Base-by-base conservation (phyloP, 2,113 vertebrate genomes). In the Loxodonta africana region DNA sequence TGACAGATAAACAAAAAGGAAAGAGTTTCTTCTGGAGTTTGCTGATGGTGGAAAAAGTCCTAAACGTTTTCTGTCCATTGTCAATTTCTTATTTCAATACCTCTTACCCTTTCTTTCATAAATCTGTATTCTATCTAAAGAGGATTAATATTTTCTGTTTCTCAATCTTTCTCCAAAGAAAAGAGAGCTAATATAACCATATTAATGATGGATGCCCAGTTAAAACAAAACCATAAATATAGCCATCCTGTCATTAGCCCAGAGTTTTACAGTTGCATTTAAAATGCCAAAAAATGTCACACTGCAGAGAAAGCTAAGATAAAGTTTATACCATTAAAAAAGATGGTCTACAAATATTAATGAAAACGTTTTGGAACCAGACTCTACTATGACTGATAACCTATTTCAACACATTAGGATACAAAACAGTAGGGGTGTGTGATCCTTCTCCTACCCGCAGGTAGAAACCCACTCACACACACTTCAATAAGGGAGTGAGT, bases 201-300 rank as follows among this genome's bases (percentile, higher is more conserved):
- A 51, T 69, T 74, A 77, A 60, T 67, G 82, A 77, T 14, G 76
- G 44, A 81, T 23, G 77, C 2, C 26, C 60, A 62, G 17, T 63
- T 82, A 37, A 94, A 90, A 90, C 73, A 77, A 77, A 91, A 51
- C 33, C 46, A 81, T n/a, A 60, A 48, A 65, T 82, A 41, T 2
- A 71, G 28, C 80, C 62, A 83, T 67, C 73, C 83, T 80, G 65
- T 80, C 71, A 88, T 57, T 81, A 60, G 76, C 10, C 44, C 63
- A 96, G 73, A 90, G 25, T 83, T 97, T 87, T 83, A 81, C 94
- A 91, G 44, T 41, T 92, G 23, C 21, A 30, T 83, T 89, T 83
- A 57, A 91, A 90, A 92, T 71, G 60, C 63, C 90, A 83, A 84
- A 48, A 82, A 71, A 91, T 65, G 60, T 77, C 85, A 71, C 25